Percentiles rank a stretch among this genome's conserved stretches.
Evolutionary conservation across 1,140 invertebrate species (phyloP).

Genomic region (Ylistrum balloti): DNA sequence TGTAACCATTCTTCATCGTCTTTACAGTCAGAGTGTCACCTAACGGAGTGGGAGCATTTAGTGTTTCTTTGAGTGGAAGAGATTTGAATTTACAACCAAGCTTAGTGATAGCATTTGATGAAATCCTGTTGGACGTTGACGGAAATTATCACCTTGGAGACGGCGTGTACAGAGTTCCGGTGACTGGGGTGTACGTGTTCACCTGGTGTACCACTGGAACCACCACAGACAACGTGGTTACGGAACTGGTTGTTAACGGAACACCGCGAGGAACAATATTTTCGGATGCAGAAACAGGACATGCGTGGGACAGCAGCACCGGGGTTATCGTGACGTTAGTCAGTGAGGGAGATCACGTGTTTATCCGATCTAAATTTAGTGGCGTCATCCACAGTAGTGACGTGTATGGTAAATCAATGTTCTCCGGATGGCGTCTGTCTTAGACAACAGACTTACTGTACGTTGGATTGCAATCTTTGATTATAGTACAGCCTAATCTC

Average conservation of each 20-base stretch:
- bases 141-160: neutral
- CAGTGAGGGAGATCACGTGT: neutral
- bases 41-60: neutral
- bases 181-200: neutral
- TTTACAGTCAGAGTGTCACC: neutral
- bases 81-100: neutral
- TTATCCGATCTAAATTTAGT: neutral
- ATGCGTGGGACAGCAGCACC: neutral
- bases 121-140: neutral
- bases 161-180: neutral
- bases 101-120: neutral
- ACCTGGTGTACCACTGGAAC: neutral
- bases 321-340: constrained; percentile 1
- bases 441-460: neutral
- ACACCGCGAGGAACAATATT: neutral
- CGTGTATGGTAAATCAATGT: neutral
- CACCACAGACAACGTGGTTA: neutral
- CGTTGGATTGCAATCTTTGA: too few species aligned
- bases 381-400: neutral
- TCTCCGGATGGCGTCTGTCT: neutral
- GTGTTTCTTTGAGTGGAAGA: constrained; percentile 15
- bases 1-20: too few species aligned
- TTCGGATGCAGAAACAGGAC: constrained; percentile 8
- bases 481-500: too few species aligned
- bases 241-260: neutral